phyloP scores from a whole-genome alignment of 2,113 vertebrate genomes.

The Oreamnos americanus region DNA sequence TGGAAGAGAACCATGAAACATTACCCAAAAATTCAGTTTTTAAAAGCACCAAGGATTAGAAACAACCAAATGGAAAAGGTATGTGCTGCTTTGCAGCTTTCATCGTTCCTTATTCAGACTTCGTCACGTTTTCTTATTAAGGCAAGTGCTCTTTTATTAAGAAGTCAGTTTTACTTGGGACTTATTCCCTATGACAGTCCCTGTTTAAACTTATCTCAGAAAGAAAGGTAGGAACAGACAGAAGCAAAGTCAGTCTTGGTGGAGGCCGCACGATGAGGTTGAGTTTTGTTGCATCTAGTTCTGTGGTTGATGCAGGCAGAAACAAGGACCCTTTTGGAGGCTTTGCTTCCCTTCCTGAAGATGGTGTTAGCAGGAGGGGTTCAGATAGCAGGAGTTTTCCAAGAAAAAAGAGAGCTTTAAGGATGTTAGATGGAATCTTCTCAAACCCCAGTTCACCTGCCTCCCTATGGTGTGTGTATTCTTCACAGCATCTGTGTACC shows the following conservation, averaged over 20 bases:
- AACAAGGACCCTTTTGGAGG: background rate
- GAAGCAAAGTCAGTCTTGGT: background rate
- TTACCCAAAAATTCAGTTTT: background rate
- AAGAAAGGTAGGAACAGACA: background rate
- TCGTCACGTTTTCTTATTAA: background rate
- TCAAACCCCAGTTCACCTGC: background rate
- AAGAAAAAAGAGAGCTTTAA: background rate
- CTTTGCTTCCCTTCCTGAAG: background rate
- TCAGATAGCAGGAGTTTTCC: background rate
- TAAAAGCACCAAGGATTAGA: background rate
- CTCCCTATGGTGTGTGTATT: background rate
- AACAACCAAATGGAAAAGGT: background rate
- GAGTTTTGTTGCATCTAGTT: background rate
- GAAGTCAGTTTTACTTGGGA: background rate
- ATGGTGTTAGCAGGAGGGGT: background rate
- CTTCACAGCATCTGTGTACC: background rate
- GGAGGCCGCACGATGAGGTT: background rate
- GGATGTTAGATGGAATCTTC: background rate
- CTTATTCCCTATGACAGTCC: background rate
- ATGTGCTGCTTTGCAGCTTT: background rate
- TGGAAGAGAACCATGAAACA: background rate
- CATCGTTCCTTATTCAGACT: background rate
- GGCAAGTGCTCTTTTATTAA: background rate
- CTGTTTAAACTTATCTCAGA: background rate
- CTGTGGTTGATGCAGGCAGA: background rate